Evolutionary conservation across 2,797 vertebrate species (phyloP).

Genomic region (Peromyscus melanophrys): DNA sequence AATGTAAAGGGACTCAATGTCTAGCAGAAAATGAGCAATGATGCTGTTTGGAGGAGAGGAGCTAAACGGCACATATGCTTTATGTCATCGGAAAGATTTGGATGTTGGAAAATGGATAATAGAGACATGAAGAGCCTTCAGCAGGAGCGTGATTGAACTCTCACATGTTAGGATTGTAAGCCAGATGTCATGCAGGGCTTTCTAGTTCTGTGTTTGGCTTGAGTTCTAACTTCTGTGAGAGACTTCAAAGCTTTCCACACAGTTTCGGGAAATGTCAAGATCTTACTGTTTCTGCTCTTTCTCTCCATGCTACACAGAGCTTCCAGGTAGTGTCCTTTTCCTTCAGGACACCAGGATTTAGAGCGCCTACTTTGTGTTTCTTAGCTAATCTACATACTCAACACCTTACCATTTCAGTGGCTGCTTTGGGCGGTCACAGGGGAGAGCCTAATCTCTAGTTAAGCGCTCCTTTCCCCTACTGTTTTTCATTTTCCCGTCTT

Average conservation of each 20-base stretch:
- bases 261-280: slow-evolving; percentile 30
- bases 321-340: not conserved
- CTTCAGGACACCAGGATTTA: not conserved
- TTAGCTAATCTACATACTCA: not conserved
- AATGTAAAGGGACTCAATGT: not conserved
- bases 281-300: not conserved
- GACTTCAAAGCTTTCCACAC: slow-evolving; percentile 44
- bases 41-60: not conserved
- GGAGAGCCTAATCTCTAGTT: slow-evolving; percentile 15
- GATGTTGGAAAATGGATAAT: slow-evolving; percentile 32
- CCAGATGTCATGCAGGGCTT: not conserved
- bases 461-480: not conserved
- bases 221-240: slow-evolving; percentile 4
- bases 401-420: not conserved
- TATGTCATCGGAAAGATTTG: not conserved
- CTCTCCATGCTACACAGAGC: not conserved
- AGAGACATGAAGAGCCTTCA: not conserved
- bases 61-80: slow-evolving; percentile 5
- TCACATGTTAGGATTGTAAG: slow-evolving; percentile 1
- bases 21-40: slow-evolving; percentile 3
- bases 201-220: slow-evolving; percentile 47
- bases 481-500: not conserved
- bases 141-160: not conserved
- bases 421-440: not conserved
- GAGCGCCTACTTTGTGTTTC: not conserved